Evolutionary conservation across 2,888 invertebrate species (phyloP), one percentile per base, ranked within the genome.

Genomic region (Drosophila cyrtoloma): DNA sequence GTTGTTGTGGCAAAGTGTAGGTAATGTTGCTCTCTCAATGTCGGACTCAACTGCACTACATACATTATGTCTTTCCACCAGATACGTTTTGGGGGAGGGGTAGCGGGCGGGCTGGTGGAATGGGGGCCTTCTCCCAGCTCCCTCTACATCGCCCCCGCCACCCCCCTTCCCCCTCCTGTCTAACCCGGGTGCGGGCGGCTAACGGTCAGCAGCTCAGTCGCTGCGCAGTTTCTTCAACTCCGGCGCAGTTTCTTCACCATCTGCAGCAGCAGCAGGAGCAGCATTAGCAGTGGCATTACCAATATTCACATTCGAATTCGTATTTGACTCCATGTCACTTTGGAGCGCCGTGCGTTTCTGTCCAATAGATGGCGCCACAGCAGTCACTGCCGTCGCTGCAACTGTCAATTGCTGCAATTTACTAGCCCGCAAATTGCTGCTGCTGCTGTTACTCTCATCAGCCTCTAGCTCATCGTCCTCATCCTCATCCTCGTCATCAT

Each of bases 201-300:
- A 58, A 53, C 61, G 56, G 61, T 42, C 16, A 35, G 44, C 68
- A 61, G 61, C 84, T 92, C 91, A 93, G 88, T 93, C 93, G 88
- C 89, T 93, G 83, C 93, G 92, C 78, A 93, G 84, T 76, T 93
- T 93, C 83, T 93, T 93, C 26, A 89, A 75, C 77, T 93, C 93
- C 50, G 93, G 93, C 76, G 90, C 47, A 47, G 47, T 90, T 62
- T 87, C 82, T 9, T 93, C 92, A 79, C 86, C 92, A 71, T 81
- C 86, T 69, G 68, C 51, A 12, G n/a, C 55, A 33, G 39, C 65
- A 39, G 53, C 57, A 4, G 37, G 16, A 37, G 50, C 63, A 28
- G 53, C 60, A 4, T 26, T 47, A 26, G 26, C 55, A 10, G 44
- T 91, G 75, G 89, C 91, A 66, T 12, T 53, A 33, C 32, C 75